Evolutionary conservation across 2,797 vertebrate species (phyloP), one percentile per base, ranked within the genome.

Genomic region (Sebastes cheni): DNA sequence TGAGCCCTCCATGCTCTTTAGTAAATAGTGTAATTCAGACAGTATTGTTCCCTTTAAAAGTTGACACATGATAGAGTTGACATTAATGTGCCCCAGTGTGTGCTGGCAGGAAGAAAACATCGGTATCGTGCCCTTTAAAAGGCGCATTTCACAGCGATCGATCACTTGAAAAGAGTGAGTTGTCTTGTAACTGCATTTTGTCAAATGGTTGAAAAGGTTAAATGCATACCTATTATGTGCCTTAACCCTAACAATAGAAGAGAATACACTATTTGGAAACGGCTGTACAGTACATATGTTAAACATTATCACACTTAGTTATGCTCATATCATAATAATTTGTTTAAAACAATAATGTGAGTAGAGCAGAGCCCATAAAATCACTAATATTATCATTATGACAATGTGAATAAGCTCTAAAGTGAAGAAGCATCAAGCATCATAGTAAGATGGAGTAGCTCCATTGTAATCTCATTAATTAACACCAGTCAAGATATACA

Each of bases 121-220:
- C 29, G 9, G 4, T 32, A 66, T 83, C 13, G n/a, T 79, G 77
- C 42, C 69, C 70, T 80, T 79, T 55, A 70, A 81, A 74, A 68
- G 39, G 13, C 2, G 0, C 5, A 58, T 60, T 79, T 73, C 30
- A 56, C n/a, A 1, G n/a, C 16, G 36, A 81, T 71, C 2, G 25
- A 75, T 83, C 29, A 67, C 42, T 66, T 65, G 23, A 64, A 34
- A 23, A 61, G 16, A 74, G 4, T 10, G 8, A 18, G 42, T 32
- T 54, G 46, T 82, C 55, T 42, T 80, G 18, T 64, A 75, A 77
- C 54, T 65, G 46, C 23, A 54, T 36, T 84, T 71, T 59, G 29
- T 83, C 23, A 80, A 60, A 62, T 61, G 5, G 12, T 56, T 77
- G 73, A 73, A 88, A 87, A 88, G 77, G 75, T 85, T 85, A 85